phyloP scores from a whole-genome alignment of 2,888 invertebrate genomes.

The Caenorhabditis sp. region DNA sequence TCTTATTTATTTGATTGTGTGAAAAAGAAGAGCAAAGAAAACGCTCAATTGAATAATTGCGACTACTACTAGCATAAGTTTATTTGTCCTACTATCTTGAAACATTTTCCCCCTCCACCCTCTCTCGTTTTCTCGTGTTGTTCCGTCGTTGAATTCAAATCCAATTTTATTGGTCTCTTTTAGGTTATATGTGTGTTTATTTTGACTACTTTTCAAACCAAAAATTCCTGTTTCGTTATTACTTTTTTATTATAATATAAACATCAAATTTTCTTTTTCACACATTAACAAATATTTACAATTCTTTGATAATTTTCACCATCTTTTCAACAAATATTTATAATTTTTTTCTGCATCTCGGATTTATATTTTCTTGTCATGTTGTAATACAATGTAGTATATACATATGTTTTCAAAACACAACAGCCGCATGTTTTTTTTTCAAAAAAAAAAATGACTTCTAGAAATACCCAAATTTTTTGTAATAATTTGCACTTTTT shows the following conservation, averaged over 20 bases:
- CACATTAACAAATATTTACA: slow-evolving; percentile 31
- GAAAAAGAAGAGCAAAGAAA: not conserved
- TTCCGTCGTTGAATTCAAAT: not conserved
- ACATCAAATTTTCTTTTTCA: not conserved
- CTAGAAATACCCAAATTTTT: not conserved
- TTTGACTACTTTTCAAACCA: not conserved
- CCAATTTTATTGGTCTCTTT: not conserved
- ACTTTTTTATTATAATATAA: not conserved
- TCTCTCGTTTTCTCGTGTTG: not conserved
- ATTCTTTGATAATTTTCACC: slow-evolving; percentile 18
- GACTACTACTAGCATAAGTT: not conserved
- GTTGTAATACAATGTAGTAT: not conserved
- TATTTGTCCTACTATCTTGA: not conserved
- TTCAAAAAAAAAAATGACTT: not conserved
- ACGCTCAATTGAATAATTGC: not conserved
- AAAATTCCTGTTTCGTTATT: not conserved
- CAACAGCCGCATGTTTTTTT: not conserved
- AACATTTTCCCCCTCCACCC: not conserved
- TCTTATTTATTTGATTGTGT: not conserved
- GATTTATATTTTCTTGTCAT: not conserved
- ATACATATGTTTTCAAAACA: not conserved
- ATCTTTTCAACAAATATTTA: slow-evolving; percentile 36
- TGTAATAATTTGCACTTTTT: not conserved
- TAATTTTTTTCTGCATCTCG: slow-evolving; percentile 4
- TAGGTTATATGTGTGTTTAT: not conserved